Evolutionary conservation across 2,113 vertebrate species (phyloP).

Genomic region (Scatophagus argus): DNA sequence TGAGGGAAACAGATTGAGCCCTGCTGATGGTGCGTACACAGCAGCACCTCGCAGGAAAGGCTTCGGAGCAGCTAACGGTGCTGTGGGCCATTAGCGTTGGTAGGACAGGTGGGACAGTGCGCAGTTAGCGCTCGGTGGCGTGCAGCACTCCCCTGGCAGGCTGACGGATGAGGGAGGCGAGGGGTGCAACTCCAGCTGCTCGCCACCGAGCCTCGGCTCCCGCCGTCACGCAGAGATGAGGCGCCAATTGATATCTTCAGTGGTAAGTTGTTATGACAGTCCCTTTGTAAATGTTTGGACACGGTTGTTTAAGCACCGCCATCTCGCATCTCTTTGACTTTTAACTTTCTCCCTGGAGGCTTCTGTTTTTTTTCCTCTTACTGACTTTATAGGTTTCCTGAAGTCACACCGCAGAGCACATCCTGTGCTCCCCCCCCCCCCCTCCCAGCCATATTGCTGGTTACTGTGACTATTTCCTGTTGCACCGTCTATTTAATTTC

Average conservation of each 20-base stretch:
- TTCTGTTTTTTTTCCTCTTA: not conserved
- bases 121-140: slow-evolving; percentile 44
- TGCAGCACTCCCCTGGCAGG: slow-evolving; percentile 32
- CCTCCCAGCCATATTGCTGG: slow-evolving; percentile 5
- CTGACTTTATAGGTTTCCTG: slow-evolving; percentile 16
- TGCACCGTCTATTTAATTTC: slow-evolving; percentile 30
- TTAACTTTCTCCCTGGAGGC: slow-evolving; percentile 34
- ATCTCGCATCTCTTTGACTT: slow-evolving; percentile 56
- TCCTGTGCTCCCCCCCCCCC: not conserved
- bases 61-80: slow-evolving; percentile 34
- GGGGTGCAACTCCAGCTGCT: slow-evolving; percentile 59
- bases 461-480: slow-evolving; percentile 23
- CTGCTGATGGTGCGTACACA: not conserved
- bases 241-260: slow-evolving; percentile 61
- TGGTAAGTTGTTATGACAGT: slow-evolving; percentile 67
- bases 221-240: slow-evolving; percentile 48
- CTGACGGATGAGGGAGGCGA: slow-evolving; percentile 46
- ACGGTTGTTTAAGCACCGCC: slow-evolving; percentile 51
- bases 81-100: slow-evolving; percentile 50
- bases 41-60: slow-evolving; percentile 15
- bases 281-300: slow-evolving; percentile 73
- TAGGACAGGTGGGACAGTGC: slow-evolving; percentile 63
- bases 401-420: slow-evolving; percentile 5
- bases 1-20: slow-evolving; percentile 19
- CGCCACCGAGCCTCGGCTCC: slow-evolving; percentile 11